Base-by-base conservation (phyloP, 2,113 vertebrate genomes). In the Labeo catla region DNA sequence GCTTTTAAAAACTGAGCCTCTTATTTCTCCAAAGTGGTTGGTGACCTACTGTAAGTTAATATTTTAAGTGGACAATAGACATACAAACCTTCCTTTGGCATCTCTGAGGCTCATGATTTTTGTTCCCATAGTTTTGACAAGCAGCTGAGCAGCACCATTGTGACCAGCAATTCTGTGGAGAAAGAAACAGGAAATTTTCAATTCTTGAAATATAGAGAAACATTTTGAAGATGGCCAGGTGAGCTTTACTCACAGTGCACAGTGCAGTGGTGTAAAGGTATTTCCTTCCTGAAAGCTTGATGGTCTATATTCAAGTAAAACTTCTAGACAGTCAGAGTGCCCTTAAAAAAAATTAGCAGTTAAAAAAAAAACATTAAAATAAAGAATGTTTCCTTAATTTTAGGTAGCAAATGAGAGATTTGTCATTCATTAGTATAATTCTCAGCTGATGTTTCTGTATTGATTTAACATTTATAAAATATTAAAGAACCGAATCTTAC, bases 241-340 rank as follows among this genome's bases (percentile, higher is more conserved):
- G 21, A 12, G 5, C 21, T 72, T 57, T 73, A 95, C 98, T 97
- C 92, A 99, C 98, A 99, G 95, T 94, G 98, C 97, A 97, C 98
- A 99, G 96, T 99, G 98, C 95, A 99, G 95, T 85, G 97, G 96
- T 86, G 96, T 98, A 91, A 98, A 99, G 85, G 94, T 93, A 86
- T 97, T 98, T 95, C 96, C 97, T 93, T 98, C 97, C 87, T 96
- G 94, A 94, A 96, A 96, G 70, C 95, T 96, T 91, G 96, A 97
- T 39, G 95, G 95, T 92, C 97, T 98, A 93, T 97, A 95, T 97
- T 99, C 97, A 97, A 99, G 97, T 97, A 99, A 97, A 96, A 98
- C 93, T 91, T 95, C 95, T 92, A 99, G 97, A 97, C 98, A 99
- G 94, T 96, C 96, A 93, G 97, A 96, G 81, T 96, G 97, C 89